Percentiles rank a stretch among this genome's conserved stretches.
Evolutionary conservation across 2,113 vertebrate species (phyloP).

Genomic region (Chitala chitala): DNA sequence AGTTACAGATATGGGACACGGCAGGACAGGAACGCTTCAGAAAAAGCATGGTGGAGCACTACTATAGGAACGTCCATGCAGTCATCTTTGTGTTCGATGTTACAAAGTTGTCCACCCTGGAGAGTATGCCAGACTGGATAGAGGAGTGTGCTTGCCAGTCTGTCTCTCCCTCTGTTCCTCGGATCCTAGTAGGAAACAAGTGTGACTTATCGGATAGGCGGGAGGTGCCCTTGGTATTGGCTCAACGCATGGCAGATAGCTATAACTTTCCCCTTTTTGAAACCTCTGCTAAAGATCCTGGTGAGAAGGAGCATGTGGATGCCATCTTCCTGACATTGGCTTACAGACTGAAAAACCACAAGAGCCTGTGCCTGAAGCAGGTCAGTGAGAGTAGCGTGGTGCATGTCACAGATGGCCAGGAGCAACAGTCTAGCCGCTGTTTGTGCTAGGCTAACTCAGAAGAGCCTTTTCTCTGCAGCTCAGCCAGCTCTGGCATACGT

Average conservation of each 20-base stretch:
- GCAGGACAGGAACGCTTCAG: slow-evolving; percentile 68
- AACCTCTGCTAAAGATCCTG: slow-evolving; percentile 63
- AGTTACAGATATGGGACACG: slow-evolving; percentile 71
- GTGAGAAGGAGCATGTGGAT: slow-evolving; percentile 61
- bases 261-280: slow-evolving; percentile 65
- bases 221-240: slow-evolving; percentile 55
- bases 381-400: slow-evolving; percentile 38
- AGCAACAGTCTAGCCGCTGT: slow-evolving; percentile 24
- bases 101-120: slow-evolving; percentile 57
- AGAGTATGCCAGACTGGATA: slow-evolving; percentile 63
- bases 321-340: slow-evolving; percentile 66
- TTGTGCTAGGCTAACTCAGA: slow-evolving; percentile 23
- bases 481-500: neutral
- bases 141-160: slow-evolving; percentile 59
- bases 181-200: slow-evolving; percentile 66
- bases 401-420: slow-evolving; percentile 27
- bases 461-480: neutral
- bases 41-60: slow-evolving; percentile 71
- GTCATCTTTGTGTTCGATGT: slow-evolving; percentile 67
- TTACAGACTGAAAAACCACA: slow-evolving; percentile 63
- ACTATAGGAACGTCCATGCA: slow-evolving; percentile 63
- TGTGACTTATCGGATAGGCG: slow-evolving; percentile 55
- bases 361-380: slow-evolving; percentile 62
- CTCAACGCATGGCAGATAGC: slow-evolving; percentile 57
- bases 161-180: slow-evolving; percentile 58